Base-by-base conservation (phyloP, 2,797 vertebrate genomes). In the Enoplosus armatus region DNA sequence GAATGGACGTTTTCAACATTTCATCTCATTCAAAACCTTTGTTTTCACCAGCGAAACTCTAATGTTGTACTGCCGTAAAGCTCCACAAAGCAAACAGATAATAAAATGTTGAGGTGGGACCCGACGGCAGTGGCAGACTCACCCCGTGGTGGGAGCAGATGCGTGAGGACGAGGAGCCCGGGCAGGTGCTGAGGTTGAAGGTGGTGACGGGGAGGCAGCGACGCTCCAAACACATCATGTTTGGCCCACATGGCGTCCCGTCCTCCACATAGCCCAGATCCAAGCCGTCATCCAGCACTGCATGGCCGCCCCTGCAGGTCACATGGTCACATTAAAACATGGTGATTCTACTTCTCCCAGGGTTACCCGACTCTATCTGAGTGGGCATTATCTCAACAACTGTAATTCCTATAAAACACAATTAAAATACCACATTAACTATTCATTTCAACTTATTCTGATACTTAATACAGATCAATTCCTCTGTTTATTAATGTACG, bases 221-320 rank as follows among this genome's bases (percentile, higher is more conserved):
- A 31, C 93, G 97, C 61, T 97, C 97, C 87, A 98, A 92, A 90
- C 98, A 99, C 95, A 99, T 96, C 98, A 99, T 99, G 88, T 97
- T 97, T 4, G 98, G 98, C 18, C 98, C 98, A 1, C 98, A 99
- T 4, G 97, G 97, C 0, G 97, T 97, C 76, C 98, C 98, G 0
- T 99, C 97, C 86, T 99, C 97, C 85, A 99, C 97, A 0, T 99
- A 99, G 88, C 98, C 98, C 89, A 99, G 88, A 83, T 97, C 97
- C 0, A 96, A 94, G 79, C 97, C 97, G 0, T 99, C 98, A 8
- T 98, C 97, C 89, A 99, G 93, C 82, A 98, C 94, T 0, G 97
- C 97, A 0, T 99, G 97, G 67, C 97, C 98, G 0, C 98, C 98
- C 63, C 97, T 99, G 87, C 9, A 59, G 33, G 14, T 62, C 51